phyloP scores from a whole-genome alignment of 2,113 vertebrate species.

The Columba janthina region DNA sequence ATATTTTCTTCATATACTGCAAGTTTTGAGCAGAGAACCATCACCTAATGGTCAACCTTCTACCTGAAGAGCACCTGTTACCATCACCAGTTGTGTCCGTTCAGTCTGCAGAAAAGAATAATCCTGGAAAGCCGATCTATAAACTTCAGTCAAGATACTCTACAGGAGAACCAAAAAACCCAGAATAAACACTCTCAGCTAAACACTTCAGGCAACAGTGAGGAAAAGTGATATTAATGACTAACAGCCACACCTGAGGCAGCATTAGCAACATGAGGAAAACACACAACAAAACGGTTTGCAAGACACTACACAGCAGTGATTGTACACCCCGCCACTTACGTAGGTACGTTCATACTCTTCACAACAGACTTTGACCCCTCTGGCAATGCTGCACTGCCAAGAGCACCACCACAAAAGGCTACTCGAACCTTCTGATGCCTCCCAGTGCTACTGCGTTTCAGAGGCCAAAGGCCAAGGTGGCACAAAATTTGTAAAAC shows the following conservation, averaged over 20 bases:
- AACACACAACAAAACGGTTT: neutral
- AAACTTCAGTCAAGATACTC: neutral
- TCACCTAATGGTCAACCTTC: neutral
- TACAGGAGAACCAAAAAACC: neutral
- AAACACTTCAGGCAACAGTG: neutral
- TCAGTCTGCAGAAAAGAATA: neutral
- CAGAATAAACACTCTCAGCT: neutral
- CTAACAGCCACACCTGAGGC: neutral
- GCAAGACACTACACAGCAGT: neutral
- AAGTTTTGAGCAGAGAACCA: accelerated
- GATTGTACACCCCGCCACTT: neutral
- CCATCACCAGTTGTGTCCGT: neutral
- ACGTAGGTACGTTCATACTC: neutral
- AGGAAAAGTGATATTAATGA: neutral
- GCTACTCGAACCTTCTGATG: neutral
- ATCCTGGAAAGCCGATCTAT: neutral
- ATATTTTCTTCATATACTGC: neutral
- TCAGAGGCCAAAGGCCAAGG: neutral
- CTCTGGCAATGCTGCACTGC: too few relatives aligned
- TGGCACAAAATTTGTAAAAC: neutral
- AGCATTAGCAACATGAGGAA: neutral
- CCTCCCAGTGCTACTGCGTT: neutral
- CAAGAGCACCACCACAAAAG: neutral
- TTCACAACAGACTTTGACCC: neutral
- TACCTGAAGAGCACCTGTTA: neutral